These are phyloP conservation scores for Bombus waltoni DNA, from an alignment of 1,140 invertebrate genomes.

Conservation along the genomic window DNA sequence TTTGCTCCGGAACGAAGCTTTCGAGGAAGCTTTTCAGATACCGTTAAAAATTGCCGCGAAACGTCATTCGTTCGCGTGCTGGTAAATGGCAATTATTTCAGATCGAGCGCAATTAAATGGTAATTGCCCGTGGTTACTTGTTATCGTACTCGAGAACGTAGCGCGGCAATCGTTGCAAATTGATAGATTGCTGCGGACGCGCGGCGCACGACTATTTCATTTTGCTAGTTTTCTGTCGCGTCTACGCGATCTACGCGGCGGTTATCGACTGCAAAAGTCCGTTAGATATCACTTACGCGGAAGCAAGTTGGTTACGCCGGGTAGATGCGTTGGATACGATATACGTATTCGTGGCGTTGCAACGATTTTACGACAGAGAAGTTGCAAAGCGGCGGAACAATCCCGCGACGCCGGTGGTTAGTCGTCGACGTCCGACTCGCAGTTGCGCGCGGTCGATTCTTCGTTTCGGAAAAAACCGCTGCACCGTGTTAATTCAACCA, in stretches of 20 bases:
- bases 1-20: too few relatives aligned
- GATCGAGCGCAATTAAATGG: neutral
- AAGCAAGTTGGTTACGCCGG: neutral
- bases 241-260: too few relatives aligned
- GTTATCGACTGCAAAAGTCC: too few relatives aligned
- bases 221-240: neutral
- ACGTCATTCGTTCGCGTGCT: neutral
- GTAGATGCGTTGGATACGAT: neutral
- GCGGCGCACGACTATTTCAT: neutral
- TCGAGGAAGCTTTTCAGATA: neutral
- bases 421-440: too few relatives aligned
- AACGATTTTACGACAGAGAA: too few relatives aligned
- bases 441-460: neutral
- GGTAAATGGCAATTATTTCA: conserved; percentile 12
- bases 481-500: conserved; percentile 19
- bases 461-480: neutral
- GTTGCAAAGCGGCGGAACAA: too few relatives aligned
- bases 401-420: too few relatives aligned
- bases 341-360: neutral
- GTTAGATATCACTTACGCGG: neutral
- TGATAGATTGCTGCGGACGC: neutral
- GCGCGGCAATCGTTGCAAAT: neutral
- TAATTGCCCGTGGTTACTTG: conserved; percentile 1
- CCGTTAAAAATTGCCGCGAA: neutral
- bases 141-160: neutral